Evolutionary conservation across 2,113 vertebrate genomes (phyloP), one percentile per base, ranked within the genome.

Genomic region (Chionomys nivalis): DNA sequence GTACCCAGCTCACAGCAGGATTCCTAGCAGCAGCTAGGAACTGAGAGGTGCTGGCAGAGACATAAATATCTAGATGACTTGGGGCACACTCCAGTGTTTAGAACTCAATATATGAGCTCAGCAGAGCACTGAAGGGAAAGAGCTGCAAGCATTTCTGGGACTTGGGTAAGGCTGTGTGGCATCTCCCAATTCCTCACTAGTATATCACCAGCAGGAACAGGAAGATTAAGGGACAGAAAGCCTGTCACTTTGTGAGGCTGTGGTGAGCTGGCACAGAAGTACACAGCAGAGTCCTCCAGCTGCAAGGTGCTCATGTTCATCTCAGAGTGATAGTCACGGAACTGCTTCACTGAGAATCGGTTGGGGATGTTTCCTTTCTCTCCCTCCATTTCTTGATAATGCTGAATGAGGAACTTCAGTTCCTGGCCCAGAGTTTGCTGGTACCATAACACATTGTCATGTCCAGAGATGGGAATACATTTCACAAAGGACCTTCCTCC

Each of bases 1-100:
- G 5, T 49, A 63, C 9, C 4, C 17, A 12, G 4, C 49, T 47
- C 7, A 63, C 3, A 47, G 8, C 5, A 33, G 16, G 11, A 16
- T 5, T 28, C 55, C 7, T 36, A n/a, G 36, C 7, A 1, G 26
- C 16, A 21, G 12, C 47, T 44, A 11, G 24, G 36, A 21, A n/a
- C 28, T 16, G 11, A 5, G 83, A 70, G 12, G 13, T n/a, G 5
- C 47, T 33, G 12, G 33, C 33, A 76, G 39, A 88, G 42, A 61
- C 31, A 4, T 11, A 3, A 19, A 31, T 2, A 23, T 17, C 36
- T 5, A 1, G 2, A 3, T 4, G 3, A 1, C 0, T 68, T 49
- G 4, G 73, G 0, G 1, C 47, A 10, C 21, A 26, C 31, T 10
- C 1, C 2, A 0, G 17, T 6, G 9, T 23, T 73, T 7, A 52